Base-by-base conservation (phyloP, 2,113 vertebrate genomes). In the Alligator sinensis region DNA sequence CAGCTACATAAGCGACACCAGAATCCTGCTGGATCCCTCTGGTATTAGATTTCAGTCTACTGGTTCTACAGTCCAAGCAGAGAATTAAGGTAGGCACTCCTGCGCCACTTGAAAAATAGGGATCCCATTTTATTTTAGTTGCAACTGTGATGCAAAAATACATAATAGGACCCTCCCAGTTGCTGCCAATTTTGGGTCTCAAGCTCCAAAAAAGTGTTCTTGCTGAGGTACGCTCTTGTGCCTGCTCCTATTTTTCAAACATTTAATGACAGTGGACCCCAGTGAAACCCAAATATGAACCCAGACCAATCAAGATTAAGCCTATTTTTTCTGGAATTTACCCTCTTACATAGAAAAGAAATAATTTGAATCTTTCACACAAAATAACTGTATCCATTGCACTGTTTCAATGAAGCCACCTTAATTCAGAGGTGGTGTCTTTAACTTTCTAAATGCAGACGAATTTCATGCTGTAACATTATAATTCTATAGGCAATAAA, bases 401-500 rank as follows among this genome's bases (percentile, higher is more conserved):
- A 72, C 21, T 72, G 21, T 72, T 72, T 72, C 34, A 72, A 2
- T 72, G 68, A 72, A 72, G 34, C 34, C 34, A 38, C 68, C 34
- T 22, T 72, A 72, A 72, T 72, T 21, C 68, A 72, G 34, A 19
- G 5, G 6, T 72, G 34, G 6, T 21, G 47, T 47, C 47, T 9
- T 47, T 47, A 38, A 7, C 24, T 54, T 63, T 9, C 21, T 15
- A 1, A 5, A 9, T 3, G 4, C 59, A 0, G 59, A 0, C 3
- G 9, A 10, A 8, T 47, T 72, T 66, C 27, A 2, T 10, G 14
- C 78, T 0, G 1, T 16, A 77, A 3, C 1, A 0, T 0, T 5
- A 28, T 82, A 57, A 55, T 8, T n/a, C 18, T 15, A 9, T 1
- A 38, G 2, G 68, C 0, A 2, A 2, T 0, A 0, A 61, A 4